A percentile compares a stretch with the other conserved stretches of the same genome.
These are phyloP conservation scores for Caretta caretta DNA, from an alignment of 2,113 vertebrate genomes.

Conservation along the genomic window DNA sequence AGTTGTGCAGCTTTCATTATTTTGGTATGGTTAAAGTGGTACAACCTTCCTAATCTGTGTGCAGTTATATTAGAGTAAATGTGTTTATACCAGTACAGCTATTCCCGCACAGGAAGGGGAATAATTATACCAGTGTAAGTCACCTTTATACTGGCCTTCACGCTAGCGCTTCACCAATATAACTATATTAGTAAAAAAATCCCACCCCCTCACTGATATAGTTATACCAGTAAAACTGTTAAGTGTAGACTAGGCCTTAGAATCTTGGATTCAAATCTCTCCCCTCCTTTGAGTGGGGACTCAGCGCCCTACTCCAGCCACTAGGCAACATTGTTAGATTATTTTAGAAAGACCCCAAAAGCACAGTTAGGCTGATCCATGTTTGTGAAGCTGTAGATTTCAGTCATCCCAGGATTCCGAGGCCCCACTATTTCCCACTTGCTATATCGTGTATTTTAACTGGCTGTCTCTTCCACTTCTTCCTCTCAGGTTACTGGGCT, in stretches of 20 bases:
- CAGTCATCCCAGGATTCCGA: constrained; percentile 7
- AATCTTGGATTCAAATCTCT: too few relatives aligned
- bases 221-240: neutral
- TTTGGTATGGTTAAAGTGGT: neutral
- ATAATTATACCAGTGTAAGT: neutral
- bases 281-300: neutral
- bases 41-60: accelerated
- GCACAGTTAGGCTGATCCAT: neutral
- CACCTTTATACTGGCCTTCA: neutral
- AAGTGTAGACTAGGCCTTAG: neutral
- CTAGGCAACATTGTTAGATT: neutral
- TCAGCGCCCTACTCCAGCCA: neutral
- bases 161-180: neutral
- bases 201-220: neutral
- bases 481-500: constrained; percentile 61
- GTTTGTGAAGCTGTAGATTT: neutral
- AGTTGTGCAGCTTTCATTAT: neutral
- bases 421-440: constrained; percentile 48
- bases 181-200: neutral
- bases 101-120: neutral
- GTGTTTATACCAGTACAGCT: neutral
- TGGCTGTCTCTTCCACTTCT: constrained; percentile 65
- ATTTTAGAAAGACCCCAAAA: neutral
- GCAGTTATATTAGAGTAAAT: neutral
- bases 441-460: constrained; percentile 48